Base-by-base conservation (phyloP, 2,888 invertebrate genomes). In the Synanthedon vespiformis region DNA sequence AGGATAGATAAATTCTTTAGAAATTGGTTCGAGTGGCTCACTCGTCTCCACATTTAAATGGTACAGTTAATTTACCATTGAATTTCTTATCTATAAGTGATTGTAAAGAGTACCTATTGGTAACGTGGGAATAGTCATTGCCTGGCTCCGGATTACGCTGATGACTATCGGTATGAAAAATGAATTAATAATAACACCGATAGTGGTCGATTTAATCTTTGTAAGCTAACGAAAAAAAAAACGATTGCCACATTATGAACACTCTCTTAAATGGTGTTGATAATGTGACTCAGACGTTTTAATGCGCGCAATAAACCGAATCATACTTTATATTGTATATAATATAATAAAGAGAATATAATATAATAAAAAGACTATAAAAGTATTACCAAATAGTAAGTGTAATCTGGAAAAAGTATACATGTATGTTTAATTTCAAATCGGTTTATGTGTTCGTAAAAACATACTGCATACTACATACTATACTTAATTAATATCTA, bases 81-180 rank as follows among this genome's bases (percentile, higher is more conserved):
- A 80, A 77, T 71, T 65, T 64, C 77, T 81, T 81, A 82, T 83
- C 82, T 80, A 59, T 74, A 68, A 78, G 71, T 69, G 72, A 68
- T 68, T 67, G 69, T 63, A 65, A 22, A 71, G 64, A 69, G 34
- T 71, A 48, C 48, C 48, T 48, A 77, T 76, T 72, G 64, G 76
- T 77, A 76, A 78, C 83, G 84, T 85, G 84, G 77, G 84, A 85
- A 82, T 75, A 70, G 65, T 76, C 72, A 74, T 70, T 70, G 70
- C 64, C 68, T 67, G 71, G 66, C 71, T 74, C 64, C 75, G 78
- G 79, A 80, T 84, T 84, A 84, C 76, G 71, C 69, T 63, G 82
- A 85, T 82, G 71, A 57, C 63, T 80, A 83, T 84, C 83, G 56
- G 51, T 58, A 62, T 71, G 73, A 77, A 80, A 77, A 79, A 77